A percentile compares a stretch with the other conserved stretches of the same genome.
Conservation (phyloP, 1,140 invertebrate genomes). For the Drosophila pandora region DNA sequence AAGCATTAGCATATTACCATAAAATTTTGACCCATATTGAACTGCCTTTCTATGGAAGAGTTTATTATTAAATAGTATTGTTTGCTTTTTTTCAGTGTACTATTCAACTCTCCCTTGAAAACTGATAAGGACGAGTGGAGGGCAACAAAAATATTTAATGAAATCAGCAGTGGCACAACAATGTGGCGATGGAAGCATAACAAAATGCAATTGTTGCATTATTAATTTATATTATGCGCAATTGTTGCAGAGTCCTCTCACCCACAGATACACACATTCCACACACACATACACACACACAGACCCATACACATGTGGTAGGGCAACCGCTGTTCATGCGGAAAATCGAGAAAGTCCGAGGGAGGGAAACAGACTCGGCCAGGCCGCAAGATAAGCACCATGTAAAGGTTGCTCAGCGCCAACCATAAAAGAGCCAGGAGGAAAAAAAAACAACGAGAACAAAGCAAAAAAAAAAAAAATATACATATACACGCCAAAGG, state of each 20-base stretch:
- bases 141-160: slow-evolving; percentile 78
- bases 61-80: no score
- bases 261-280: slow-evolving; percentile 1
- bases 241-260: slow-evolving; percentile 50
- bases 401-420: slow-evolving; percentile 61
- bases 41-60: no score
- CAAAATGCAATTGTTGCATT: slow-evolving; percentile 81
- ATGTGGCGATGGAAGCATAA: slow-evolving; percentile 55
- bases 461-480: slow-evolving; percentile 21
- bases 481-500: slow-evolving; percentile 27
- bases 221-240: slow-evolving; percentile 83
- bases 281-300: slow-evolving; percentile 18
- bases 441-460: slow-evolving; percentile 11
- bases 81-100: slow-evolving; percentile 8
- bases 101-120: background rate
- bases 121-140: slow-evolving; percentile 51
- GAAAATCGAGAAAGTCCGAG: slow-evolving; percentile 57
- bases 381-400: slow-evolving; percentile 62
- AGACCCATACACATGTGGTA: slow-evolving; percentile 1
- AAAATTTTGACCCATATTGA: no score
- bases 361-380: slow-evolving; percentile 20
- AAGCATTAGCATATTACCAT: no score
- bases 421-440: slow-evolving; percentile 55
- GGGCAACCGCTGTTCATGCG: slow-evolving; percentile 52
- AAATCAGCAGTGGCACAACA: slow-evolving; percentile 65